phyloP scores from a whole-genome alignment of 2,797 vertebrate species.

The Gouania willdenowi region DNA sequence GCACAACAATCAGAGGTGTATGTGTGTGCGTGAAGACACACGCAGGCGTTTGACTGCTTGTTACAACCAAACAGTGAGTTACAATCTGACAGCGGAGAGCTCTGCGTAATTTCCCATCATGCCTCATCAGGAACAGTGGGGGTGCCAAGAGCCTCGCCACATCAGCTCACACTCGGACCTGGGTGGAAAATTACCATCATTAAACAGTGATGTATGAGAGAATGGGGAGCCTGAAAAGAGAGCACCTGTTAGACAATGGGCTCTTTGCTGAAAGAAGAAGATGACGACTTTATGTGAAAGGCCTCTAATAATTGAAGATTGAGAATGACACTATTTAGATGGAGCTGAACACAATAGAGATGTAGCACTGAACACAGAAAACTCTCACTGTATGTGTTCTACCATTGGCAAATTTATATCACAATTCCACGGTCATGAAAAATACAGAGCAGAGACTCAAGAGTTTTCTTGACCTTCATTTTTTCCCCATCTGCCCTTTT shows the following conservation, averaged over 20 bases:
- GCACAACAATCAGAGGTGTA: constrained; percentile 83
- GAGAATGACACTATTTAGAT: constrained; percentile 2
- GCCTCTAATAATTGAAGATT: constrained; percentile 18
- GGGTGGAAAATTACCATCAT: constrained; percentile 98
- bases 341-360: constrained; percentile 28
- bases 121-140: constrained; percentile 97
- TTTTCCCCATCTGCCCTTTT: constrained; percentile 15
- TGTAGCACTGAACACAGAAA: constrained; percentile 38
- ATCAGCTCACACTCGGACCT: constrained; percentile 99
- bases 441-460: constrained; percentile 1
- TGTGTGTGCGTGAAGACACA: constrained; percentile 49
- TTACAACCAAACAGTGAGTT: constrained; percentile 97
- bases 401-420: constrained; percentile 46
- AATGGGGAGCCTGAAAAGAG: constrained; percentile 46
- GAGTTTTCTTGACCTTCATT: constrained; percentile 12
- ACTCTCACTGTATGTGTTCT: background rate
- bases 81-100: constrained; percentile 91
- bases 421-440: constrained; percentile 20
- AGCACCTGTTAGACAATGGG: constrained; percentile 48
- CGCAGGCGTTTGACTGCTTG: constrained; percentile 89
- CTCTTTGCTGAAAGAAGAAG: constrained; percentile 23
- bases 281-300: constrained; percentile 26
- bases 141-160: constrained; percentile 92
- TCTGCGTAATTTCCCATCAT: constrained; percentile 98
- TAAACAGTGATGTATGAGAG: constrained; percentile 67